Evolutionary conservation across 2,113 vertebrate species (phyloP).

Genomic region (Danionella cerebrum): DNA sequence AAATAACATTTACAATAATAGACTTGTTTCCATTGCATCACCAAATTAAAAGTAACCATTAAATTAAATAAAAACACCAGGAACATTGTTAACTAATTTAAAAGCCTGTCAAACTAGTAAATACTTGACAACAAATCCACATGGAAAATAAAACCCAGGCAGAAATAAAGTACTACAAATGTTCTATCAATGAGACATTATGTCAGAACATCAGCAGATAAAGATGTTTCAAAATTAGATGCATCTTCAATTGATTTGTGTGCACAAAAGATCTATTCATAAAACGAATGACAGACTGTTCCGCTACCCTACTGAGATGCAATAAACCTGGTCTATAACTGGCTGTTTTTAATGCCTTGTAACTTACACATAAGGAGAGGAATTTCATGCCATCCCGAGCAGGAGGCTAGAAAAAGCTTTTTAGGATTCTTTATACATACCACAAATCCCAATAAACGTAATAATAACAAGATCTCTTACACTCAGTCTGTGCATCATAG

Average conservation of each 20-base stretch:
- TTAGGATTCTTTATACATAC: background rate
- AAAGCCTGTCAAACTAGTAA: background rate
- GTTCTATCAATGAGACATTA: constrained; percentile 1
- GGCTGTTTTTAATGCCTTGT: background rate
- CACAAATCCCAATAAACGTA: constrained; percentile 3
- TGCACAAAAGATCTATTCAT: background rate
- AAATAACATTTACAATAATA: background rate
- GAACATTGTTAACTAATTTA: background rate
- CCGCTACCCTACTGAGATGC: background rate
- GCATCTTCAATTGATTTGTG: background rate
- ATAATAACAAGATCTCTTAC: background rate
- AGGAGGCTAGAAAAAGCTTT: constrained; percentile 4
- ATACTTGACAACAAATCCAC: background rate
- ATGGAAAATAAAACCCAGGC: background rate
- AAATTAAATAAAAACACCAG: background rate
- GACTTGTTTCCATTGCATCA: background rate
- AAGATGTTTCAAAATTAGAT: constrained; percentile 19
- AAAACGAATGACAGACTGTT: background rate
- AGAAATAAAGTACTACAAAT: background rate
- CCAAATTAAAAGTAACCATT: background rate
- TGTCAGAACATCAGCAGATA: constrained; percentile 3
- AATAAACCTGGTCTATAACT: background rate
- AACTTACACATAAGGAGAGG: background rate
- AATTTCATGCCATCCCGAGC: background rate
- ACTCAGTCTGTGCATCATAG: background rate